Percentiles rank a stretch among this genome's conserved stretches.
These are phyloP conservation scores for Lacanobia wlatinum DNA, from an alignment of 2,888 invertebrate species.

Conservation along the genomic window DNA sequence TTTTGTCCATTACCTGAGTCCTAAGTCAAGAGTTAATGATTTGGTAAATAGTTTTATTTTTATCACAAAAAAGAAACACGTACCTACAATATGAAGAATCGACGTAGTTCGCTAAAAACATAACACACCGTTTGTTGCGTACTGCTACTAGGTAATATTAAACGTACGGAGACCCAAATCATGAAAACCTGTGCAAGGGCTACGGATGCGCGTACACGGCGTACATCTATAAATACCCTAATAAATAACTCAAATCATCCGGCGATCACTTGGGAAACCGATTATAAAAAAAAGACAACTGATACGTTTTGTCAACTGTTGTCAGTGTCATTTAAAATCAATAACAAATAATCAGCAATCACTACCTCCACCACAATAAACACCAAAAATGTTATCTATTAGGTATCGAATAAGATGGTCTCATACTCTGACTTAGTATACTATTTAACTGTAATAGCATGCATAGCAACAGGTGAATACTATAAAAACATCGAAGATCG, in stretches of 20 bases:
- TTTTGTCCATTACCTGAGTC: neutral
- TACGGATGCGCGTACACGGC: neutral
- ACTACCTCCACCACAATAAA: constrained; percentile 28
- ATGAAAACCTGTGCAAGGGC: neutral
- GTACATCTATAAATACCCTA: constrained; percentile 14
- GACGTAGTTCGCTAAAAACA: too few species aligned
- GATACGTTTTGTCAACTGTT: constrained; percentile 1
- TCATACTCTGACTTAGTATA: constrained; percentile 71
- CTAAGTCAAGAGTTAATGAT: neutral
- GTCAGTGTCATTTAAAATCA: constrained; percentile 40
- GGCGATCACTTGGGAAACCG: neutral
- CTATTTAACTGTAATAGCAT: constrained; percentile 79
- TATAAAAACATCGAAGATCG: constrained; percentile 90
- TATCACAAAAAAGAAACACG: neutral
- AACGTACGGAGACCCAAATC: neutral
- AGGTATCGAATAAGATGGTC: constrained; percentile 61
- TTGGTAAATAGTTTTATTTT: neutral
- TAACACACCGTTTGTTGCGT: too few species aligned
- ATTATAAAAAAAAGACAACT: neutral
- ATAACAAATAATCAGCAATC: constrained; percentile 24
- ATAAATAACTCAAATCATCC: neutral
- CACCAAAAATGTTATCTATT: constrained; percentile 38
- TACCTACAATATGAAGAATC: neutral
- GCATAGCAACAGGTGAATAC: constrained; percentile 91
- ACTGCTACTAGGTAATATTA: neutral